phyloP scores from a whole-genome alignment of 2,888 invertebrate species.

The Nemoura dubitans region DNA sequence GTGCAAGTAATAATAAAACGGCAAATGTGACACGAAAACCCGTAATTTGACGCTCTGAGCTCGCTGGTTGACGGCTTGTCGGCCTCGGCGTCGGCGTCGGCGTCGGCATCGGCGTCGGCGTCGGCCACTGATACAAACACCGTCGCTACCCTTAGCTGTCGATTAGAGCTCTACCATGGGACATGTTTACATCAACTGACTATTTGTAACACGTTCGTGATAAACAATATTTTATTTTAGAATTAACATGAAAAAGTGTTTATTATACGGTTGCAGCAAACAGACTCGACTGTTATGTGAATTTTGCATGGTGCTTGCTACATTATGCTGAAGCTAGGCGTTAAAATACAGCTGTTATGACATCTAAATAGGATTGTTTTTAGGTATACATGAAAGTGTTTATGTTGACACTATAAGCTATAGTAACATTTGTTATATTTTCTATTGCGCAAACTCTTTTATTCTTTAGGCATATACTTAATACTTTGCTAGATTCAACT shows the following conservation, averaged over 20 bases:
- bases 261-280: background rate
- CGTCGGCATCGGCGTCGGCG: slow-evolving; percentile 17
- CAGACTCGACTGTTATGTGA: background rate
- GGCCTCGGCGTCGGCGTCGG: background rate
- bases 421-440: background rate
- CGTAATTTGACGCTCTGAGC: slow-evolving; percentile 17
- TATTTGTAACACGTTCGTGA: background rate
- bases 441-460: background rate
- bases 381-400: background rate
- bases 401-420: background rate
- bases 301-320: background rate
- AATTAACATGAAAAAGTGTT: background rate
- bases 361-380: slow-evolving; percentile 23
- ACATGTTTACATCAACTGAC: background rate
- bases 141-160: background rate
- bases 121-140: background rate
- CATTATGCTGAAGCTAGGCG: background rate
- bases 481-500: background rate
- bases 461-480: background rate
- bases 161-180: background rate
- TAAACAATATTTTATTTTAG: background rate
- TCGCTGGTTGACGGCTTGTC: background rate
- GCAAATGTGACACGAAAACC: slow-evolving; percentile 32
- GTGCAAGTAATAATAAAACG: slow-evolving; percentile 10
- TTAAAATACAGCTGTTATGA: background rate